Base-by-base conservation (phyloP, 1,140 invertebrate species). In the Rhyacophila brunnea region DNA sequence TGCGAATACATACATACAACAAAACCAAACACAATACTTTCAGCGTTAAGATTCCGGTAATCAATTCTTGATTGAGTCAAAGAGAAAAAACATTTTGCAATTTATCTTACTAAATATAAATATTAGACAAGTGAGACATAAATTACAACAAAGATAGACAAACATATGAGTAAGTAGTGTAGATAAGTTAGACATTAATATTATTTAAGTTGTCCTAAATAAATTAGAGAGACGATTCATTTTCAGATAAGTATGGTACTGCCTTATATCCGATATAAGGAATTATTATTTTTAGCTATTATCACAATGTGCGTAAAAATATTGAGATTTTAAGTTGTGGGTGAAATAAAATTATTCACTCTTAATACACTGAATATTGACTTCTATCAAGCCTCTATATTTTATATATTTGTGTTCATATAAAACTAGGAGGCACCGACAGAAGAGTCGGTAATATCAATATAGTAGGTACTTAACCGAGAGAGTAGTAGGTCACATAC, bases 221-320 rank as follows among this genome's bases (percentile, higher is more conserved):
- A 63, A 78, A 76, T 73, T 72, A 76, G 74, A 78, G 74, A 77
- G 75, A 75, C 74, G 36, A 32, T 59, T 59, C 53, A 44, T 46
- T 36, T 50, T 54, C 60, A 56, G 60, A 62, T 61, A 43, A 61
- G 59, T 56, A 45, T 57, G 54, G 61, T 58, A 50, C 47, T 35
- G 61, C 55, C 61, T 63, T 58, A 58, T 44, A 45, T 51, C 52
- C 62, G 47, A 63, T 42, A 55, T 51, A 50, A 63, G 61, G 60
- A 56, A 63, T 58, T 50, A 52, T 59, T 54, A 60, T 36, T 62
- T 65, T 65, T 62, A 62, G 59, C 64, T 66, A 66, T 66, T 66
- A 66, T 66, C 64, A 66, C 64, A 66, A 66, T 67, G 64, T 65
- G 66, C 63, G 66, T 67, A 65, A 47, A 66, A 61, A 65, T 65